Conservation (phyloP, 1,140 invertebrate species). For the Camponotus pennsylvanicus region DNA sequence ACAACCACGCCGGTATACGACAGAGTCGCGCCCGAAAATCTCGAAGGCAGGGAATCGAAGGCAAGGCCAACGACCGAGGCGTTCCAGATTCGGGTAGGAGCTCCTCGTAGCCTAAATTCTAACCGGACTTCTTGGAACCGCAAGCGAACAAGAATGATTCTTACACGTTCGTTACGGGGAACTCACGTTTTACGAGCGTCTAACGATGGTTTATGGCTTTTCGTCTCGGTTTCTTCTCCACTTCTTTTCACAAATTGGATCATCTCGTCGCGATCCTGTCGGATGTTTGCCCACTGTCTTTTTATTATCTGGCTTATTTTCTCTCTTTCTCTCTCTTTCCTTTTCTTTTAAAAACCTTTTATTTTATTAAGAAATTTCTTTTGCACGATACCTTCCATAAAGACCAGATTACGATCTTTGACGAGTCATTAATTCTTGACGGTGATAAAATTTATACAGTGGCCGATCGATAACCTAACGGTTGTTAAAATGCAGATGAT, state of each 20-base stretch:
- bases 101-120: slow-evolving; percentile 84
- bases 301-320: neutral
- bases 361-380: slow-evolving; percentile 6
- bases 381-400: slow-evolving; percentile 8
- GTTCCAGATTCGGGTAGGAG: slow-evolving; percentile 82
- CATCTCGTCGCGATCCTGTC: neutral
- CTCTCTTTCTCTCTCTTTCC: neutral
- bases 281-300: too few species aligned
- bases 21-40: slow-evolving; percentile 75
- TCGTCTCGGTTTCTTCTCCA: slow-evolving; percentile 51
- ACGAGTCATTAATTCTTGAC: neutral
- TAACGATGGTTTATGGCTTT: slow-evolving; percentile 65
- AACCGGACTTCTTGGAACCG: slow-evolving; percentile 81
- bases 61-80: slow-evolving; percentile 80
- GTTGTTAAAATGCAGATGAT: slow-evolving; percentile 17
- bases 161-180: slow-evolving; percentile 70
- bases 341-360: neutral
- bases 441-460: slow-evolving; percentile 28
- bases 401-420: neutral
- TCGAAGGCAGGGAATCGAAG: slow-evolving; percentile 73
- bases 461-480: neutral
- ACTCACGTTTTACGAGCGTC: slow-evolving; percentile 63
- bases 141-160: slow-evolving; percentile 76
- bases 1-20: neutral
- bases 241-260: neutral